Percentiles rank a stretch among this genome's conserved stretches.
These are phyloP conservation scores for Actinemys pallida DNA, from an alignment of 2,113 vertebrate species.

Conservation along the genomic window DNA sequence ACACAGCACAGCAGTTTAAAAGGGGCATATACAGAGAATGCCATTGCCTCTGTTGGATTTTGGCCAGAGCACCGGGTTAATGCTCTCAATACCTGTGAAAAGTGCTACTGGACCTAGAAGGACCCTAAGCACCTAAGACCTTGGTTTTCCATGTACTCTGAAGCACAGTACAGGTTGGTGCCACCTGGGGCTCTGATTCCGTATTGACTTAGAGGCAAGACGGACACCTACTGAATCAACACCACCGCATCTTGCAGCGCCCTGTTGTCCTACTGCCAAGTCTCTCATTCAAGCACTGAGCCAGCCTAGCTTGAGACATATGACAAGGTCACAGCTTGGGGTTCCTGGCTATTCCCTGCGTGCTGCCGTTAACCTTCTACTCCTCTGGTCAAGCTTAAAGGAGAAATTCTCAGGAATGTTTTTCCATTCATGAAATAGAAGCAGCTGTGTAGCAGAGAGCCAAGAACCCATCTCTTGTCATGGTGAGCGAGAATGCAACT, in stretches of 20 bases:
- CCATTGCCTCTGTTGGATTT: neutral
- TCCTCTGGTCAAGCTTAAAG: neutral
- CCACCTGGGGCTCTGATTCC: neutral
- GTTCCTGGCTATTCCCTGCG: neutral
- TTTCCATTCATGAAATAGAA: neutral
- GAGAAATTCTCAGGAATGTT: neutral
- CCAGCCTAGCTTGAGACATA: neutral
- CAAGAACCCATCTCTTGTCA: constrained; percentile 48
- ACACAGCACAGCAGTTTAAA: neutral
- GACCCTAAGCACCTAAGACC: too few species aligned
- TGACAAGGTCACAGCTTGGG: neutral
- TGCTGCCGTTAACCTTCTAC: neutral
- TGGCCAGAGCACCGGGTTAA: neutral
- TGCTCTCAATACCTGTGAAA: neutral
- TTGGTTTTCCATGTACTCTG: neutral
- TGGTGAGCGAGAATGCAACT: constrained; percentile 46
- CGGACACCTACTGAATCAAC: neutral
- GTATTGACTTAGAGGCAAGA: neutral
- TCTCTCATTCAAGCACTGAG: neutral
- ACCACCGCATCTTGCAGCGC: neutral
- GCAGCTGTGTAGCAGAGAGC: neutral
- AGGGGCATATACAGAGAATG: neutral
- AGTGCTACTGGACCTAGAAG: neutral
- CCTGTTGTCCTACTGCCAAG: neutral
- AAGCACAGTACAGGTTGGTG: neutral